Evolutionary conservation across 2,797 vertebrate genomes (phyloP), one percentile per base, ranked within the genome.

Genomic region (Xenops minutus): DNA sequence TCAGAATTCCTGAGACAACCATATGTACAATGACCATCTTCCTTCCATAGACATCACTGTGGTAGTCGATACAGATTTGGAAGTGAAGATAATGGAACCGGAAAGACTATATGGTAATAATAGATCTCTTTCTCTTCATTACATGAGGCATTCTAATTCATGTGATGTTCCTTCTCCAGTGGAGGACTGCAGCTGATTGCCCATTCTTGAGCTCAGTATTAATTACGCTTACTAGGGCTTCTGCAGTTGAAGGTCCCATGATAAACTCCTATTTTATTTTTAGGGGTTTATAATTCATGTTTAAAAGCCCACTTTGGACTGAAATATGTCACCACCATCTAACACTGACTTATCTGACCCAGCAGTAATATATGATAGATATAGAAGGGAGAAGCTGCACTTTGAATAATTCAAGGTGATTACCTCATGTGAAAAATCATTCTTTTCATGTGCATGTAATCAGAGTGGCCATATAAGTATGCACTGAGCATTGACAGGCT

Each of bases 351-450:
- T 58, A 68, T 59, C 74, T 93, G 88, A 89, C 77, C 88, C 39
- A 41, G 88, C 71, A 90, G 61, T 95, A 94, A 95, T 90, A 92
- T 92, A 92, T 95, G 89, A 95, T 68, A 87, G 90, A 92, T 95
- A 94, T 15, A 49, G 89, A 92, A 79, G 77, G 71, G 67, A 79
- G 74, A 88, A 71, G 52, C 67, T 67, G 71, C 80, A 61, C 89
- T 96, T 95, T 95, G 95, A 92, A 96, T 96, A 96, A 96, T 95
- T 95, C 94, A 96, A 95, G 94, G 80, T 90, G 93, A 96, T 96
- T 96, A 95, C 69, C 59, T 84, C 63, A 73, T 88, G 80, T 92
- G 93, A 85, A 96, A 93, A 95, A 94, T 92, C 71, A 95, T 95
- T 94, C 91, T 92, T 93, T 85, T 93, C 91, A 88, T 62, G 85